Evolutionary conservation across 2,888 invertebrate species (phyloP), one percentile per base, ranked within the genome.

Genomic region (Caenorhabditis uteleia): DNA sequence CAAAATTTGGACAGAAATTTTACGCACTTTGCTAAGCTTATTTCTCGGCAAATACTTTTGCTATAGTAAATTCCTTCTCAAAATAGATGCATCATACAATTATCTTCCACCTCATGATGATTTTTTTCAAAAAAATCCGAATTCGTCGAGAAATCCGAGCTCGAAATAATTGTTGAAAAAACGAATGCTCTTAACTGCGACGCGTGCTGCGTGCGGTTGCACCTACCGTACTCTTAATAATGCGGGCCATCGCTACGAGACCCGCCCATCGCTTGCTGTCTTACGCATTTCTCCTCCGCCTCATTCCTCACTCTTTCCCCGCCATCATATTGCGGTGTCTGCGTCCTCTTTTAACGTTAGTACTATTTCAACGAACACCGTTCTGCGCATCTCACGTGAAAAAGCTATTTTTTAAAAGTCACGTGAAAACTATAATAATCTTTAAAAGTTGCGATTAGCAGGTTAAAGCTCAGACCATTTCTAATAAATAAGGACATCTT

Each of bases 301-400:
- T 43, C 39, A 38, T 36, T 34, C 16, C 26, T 16, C 44, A 43
- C 31, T 56, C 12, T 33, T 14, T 55, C 38, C 8, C 29, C 16
- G 42, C 29, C 39, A 34, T 47, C 38, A 33, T 16, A 25, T 61
- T 40, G 27, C 16, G 49, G 33, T 44, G 62, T 56, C 56, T 43
- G 47, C 16, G n/a, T n/a, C 31, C 50, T 56, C 56, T 62, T 56
- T 43, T 2, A 39, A 23, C 26, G n/a, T 3, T 18, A 3, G 14
- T 27, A 34, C 14, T 62, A 26, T 62, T 44, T 61, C 34, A n/a
- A 1, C 23, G 56, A 62, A 62, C 55, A 45, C 21, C 51, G 55
- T 56, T 62, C 62, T 62, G 62, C 56, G 62, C 33, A 34, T 61
- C 60, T 50, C 55, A 61, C 50, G 60, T 42, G 49, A 40, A 45